These are phyloP conservation scores for Holothuria scabra DNA, from an alignment of 53 echinoderm and acorn worm species.

Conservation along the genomic window DNA sequence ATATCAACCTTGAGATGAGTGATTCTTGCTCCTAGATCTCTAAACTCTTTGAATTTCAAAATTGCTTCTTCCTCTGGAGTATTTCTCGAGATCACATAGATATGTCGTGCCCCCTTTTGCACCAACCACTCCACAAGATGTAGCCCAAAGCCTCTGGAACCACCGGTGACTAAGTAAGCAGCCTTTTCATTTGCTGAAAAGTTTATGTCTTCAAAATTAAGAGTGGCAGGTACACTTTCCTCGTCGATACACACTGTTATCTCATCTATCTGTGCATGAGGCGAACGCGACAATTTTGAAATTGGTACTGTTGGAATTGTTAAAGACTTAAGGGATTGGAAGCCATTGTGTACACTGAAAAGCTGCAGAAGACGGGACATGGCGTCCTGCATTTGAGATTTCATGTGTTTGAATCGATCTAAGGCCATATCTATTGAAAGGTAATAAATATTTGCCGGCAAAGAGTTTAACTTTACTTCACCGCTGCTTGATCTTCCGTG, in stretches of 20 bases:
- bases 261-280: constrained; percentile 84
- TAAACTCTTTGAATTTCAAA: constrained; percentile 81
- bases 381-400: constrained; percentile 85
- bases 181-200: constrained; percentile 79
- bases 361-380: constrained; percentile 93
- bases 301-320: constrained; percentile 93
- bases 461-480: constrained; percentile 74
- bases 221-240: constrained; percentile 82
- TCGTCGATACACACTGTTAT: constrained; percentile 89
- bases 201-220: constrained; percentile 91
- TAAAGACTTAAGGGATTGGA: constrained; percentile 91
- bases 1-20: constrained; percentile 84
- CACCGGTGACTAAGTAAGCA: constrained; percentile 92
- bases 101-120: constrained; percentile 81
- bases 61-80: constrained; percentile 89
- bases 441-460: constrained; percentile 92
- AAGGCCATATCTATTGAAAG: constrained; percentile 94
- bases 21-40: constrained; percentile 86
- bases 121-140: constrained; percentile 93
- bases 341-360: constrained; percentile 95
- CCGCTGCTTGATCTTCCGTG: constrained; percentile 72
- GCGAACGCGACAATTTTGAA: constrained; percentile 85
- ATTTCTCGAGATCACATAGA: constrained; percentile 86
- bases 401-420: constrained; percentile 86
- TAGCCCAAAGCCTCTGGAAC: constrained; percentile 89